These are phyloP conservation scores for Trissolcus japonicus DNA, from an alignment of 2,888 invertebrate species.

Conservation along the genomic window DNA sequence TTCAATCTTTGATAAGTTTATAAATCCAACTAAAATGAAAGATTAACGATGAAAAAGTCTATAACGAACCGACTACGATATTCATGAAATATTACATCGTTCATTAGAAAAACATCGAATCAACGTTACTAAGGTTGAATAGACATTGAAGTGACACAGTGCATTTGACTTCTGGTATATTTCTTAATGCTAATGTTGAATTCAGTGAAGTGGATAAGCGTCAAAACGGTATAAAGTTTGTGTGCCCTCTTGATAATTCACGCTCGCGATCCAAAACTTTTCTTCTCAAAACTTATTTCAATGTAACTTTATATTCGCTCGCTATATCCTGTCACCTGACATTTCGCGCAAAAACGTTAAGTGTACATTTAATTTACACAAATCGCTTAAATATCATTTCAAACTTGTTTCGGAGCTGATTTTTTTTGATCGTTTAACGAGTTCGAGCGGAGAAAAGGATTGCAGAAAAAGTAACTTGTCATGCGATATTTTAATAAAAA, in stretches of 20 bases:
- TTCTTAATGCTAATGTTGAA: constrained; percentile 69
- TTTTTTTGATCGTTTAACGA: neutral
- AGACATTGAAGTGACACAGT: constrained; percentile 71
- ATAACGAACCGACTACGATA: too few relatives aligned
- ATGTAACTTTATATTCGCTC: constrained; percentile 60
- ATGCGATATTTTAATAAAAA: constrained; percentile 13
- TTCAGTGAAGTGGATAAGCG: constrained; percentile 64
- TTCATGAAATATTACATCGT: neutral
- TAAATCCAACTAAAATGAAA: too few relatives aligned
- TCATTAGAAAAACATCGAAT: constrained; percentile 45
- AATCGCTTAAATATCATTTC: neutral
- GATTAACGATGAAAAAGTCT: too few relatives aligned
- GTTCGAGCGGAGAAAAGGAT: neutral
- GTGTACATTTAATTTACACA: constrained; percentile 9
- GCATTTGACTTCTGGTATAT: constrained; percentile 68
- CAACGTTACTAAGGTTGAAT: constrained; percentile 62
- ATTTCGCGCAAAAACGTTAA: constrained; percentile 10
- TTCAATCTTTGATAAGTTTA: too few relatives aligned
- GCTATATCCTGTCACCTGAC: constrained; percentile 38
- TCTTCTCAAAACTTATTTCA: constrained; percentile 64
- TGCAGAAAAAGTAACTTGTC: neutral
- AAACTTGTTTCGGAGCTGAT: neutral
- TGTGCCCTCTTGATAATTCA: constrained; percentile 66
- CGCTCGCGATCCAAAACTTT: constrained; percentile 60
- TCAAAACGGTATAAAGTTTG: constrained; percentile 66